Evolutionary conservation across 2,797 vertebrate genomes (phyloP).

Genomic region (Bovichtus variegatus): DNA sequence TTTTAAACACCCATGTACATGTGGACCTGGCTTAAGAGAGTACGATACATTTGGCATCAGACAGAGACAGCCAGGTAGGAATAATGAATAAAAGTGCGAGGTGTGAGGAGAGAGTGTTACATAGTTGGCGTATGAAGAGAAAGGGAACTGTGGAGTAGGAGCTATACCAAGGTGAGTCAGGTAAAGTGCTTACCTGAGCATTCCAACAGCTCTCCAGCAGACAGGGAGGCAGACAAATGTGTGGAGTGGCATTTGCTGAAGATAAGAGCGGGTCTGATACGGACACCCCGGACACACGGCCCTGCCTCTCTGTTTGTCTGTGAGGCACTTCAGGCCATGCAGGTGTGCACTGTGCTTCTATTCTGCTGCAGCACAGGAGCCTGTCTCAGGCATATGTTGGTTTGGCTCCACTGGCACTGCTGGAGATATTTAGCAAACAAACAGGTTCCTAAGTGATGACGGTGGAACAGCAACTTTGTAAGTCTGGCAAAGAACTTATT

Average conservation of each 20-base stretch:
- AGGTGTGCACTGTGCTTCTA: constrained; percentile 16
- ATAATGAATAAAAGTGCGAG: background rate
- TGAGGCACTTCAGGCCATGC: background rate
- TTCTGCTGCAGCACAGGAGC: background rate
- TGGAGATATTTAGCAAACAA: background rate
- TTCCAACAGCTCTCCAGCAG: constrained; percentile 47
- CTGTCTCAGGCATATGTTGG: background rate
- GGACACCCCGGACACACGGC: constrained; percentile 7
- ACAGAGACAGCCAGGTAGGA: background rate
- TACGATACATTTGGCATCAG: too few relatives aligned
- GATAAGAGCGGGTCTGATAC: constrained; percentile 53
- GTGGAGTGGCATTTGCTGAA: constrained; percentile 60
- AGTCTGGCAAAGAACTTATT: background rate
- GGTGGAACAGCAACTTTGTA: background rate
- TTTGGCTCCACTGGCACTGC: background rate
- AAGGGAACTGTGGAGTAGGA: constrained; percentile 5
- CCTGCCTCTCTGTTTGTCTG: constrained; percentile 36
- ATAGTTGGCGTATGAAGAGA: background rate
- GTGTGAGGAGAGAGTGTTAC: background rate
- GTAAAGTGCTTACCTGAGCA: constrained; percentile 38
- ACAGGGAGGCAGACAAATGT: constrained; percentile 45
- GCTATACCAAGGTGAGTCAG: constrained; percentile 10
- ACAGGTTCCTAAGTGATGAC: background rate
- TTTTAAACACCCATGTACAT: too few relatives aligned
- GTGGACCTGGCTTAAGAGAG: too few relatives aligned